A percentile compares a stretch with the other conserved stretches of the same genome.
phyloP scores from a whole-genome alignment of 2,888 invertebrate genomes.

The Andrena dorsata region DNA sequence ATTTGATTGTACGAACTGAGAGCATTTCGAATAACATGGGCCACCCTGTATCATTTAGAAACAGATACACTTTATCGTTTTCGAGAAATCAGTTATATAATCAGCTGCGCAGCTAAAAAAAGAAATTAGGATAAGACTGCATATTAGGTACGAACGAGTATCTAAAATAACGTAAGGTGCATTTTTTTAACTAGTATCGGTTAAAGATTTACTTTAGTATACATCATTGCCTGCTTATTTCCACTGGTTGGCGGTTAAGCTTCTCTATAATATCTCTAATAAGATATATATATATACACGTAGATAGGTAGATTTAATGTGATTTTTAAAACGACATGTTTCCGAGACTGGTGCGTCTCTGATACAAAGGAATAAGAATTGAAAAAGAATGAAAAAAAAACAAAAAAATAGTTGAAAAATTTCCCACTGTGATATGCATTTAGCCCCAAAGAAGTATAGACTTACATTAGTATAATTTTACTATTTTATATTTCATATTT shows the following conservation, averaged over 20 bases:
- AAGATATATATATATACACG: conserved; percentile 42
- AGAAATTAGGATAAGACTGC: conserved; percentile 79
- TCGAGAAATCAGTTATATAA: conserved; percentile 30
- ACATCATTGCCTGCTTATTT: conserved; percentile 78
- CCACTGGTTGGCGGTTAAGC: conserved; percentile 73
- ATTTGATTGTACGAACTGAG: conserved; percentile 38
- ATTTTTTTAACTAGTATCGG: conserved; percentile 79
- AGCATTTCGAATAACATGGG: conserved; percentile 27
- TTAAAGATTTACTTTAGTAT: conserved; percentile 69
- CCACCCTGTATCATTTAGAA: conserved; percentile 42
- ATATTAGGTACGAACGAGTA: conserved; percentile 77
- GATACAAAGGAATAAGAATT: conserved; percentile 68
- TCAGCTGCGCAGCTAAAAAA: conserved; percentile 53
- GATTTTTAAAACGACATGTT: conserved; percentile 64
- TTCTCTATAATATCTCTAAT: conserved; percentile 70
- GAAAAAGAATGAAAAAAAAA: conserved; percentile 53
- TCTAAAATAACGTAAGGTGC: conserved; percentile 80
- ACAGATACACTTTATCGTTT: conserved; percentile 37
- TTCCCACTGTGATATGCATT: conserved; percentile 84
- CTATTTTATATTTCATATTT: conserved; percentile 82
- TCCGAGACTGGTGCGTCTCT: conserved; percentile 78
- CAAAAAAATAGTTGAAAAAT: conserved; percentile 78
- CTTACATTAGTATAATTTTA: conserved; percentile 84
- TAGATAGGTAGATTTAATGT: conserved; percentile 64
- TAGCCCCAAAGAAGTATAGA: conserved; percentile 84